A percentile compares a stretch with the other conserved stretches of the same genome.
Evolutionary conservation across 2,888 invertebrate species (phyloP).

Genomic region (Calameuta idolon): DNA sequence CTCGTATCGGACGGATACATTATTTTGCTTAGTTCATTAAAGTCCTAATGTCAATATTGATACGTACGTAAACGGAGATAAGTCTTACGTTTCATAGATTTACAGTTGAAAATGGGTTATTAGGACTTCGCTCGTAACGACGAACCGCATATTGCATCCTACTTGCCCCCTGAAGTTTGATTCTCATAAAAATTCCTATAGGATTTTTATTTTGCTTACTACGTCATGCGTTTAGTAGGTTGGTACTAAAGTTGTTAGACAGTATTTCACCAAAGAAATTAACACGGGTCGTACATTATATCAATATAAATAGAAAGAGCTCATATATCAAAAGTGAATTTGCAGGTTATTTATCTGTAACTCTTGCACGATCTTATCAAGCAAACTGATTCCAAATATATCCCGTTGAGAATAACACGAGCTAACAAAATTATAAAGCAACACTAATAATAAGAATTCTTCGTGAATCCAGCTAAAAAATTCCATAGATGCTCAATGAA

Average conservation of each 20-base stretch:
- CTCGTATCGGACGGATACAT: too few species aligned
- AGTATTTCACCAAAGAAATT: background rate
- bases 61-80: background rate
- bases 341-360: background rate
- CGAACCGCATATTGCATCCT: too few species aligned
- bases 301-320: background rate
- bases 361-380: background rate
- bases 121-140: too few species aligned
- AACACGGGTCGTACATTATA: background rate
- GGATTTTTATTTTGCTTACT: too few species aligned
- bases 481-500: too few species aligned
- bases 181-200: too few species aligned
- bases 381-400: background rate
- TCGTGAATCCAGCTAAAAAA: too few species aligned
- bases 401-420: background rate
- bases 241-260: background rate
- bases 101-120: too few species aligned
- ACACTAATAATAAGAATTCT: background rate
- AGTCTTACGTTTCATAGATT: background rate
- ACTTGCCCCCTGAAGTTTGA: too few species aligned
- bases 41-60: background rate
- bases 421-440: background rate
- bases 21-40: background rate
- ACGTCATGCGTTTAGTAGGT: too few species aligned
- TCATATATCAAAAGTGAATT: background rate